Evolutionary conservation across 2,797 vertebrate genomes (phyloP), one percentile per base, ranked within the genome.

Genomic region (Phataginus tetradactyla): DNA sequence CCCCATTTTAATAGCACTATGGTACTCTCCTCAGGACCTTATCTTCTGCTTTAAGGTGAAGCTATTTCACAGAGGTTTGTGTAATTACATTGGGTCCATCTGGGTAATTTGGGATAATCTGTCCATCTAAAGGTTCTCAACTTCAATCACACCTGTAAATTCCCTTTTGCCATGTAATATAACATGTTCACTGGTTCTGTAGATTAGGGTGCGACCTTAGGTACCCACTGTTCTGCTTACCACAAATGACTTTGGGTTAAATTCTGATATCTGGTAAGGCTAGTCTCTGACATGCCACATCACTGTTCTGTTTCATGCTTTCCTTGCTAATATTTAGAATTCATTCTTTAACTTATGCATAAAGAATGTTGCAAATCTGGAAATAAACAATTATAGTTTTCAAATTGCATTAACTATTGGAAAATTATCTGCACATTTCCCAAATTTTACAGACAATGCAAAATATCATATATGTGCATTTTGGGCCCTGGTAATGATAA

Each of bases 31-130:
- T 79, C 12, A 14, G 59, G 37, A 75, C 42, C 45, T 91, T 83
- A 74, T 63, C 32, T 53, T 84, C 69, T 88, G 83, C 89, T 49
- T 91, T 87, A 59, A 80, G 81, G 90, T 87, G 78, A 91, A 8
- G 17, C 53, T 75, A 17, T 84, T 93, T 94, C 75, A 78, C 14
- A 25, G 55, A 27, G 27, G 11, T 10, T 71, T 69, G 8, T 68
- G 27, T n/a, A 32, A 53, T 94, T 71, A 79, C 21, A 49, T 49
- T 51, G 13, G 13, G 21, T 59, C 1, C 10, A 29, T 10, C 12
- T 61, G 32, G 9, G 53, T 55, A 68, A 45, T 57, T 45, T 25
- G 85, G 79, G 21, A 32, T 84, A 17, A 55, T 77, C 45, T 90
- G 4, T 72, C 34, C 27, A 61, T 74, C 37, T 88, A 74, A 94